Percentiles rank a stretch among this genome's conserved stretches.
Evolutionary conservation across 2,888 invertebrate species (phyloP).

Genomic region (Acanthococcus lagerstroemiae): DNA sequence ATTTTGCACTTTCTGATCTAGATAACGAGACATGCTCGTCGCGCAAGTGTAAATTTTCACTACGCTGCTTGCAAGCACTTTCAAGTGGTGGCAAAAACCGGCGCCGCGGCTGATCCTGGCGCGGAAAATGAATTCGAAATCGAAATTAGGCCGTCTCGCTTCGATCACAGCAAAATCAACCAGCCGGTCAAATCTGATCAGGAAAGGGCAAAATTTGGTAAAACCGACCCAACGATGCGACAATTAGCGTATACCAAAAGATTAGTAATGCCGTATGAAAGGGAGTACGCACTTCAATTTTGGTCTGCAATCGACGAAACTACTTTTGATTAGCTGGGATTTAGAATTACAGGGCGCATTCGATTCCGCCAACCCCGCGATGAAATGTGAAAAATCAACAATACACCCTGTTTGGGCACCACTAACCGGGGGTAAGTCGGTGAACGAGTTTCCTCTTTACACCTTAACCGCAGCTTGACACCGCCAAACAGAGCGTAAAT

Average conservation of each 20-base stretch:
- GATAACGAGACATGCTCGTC: conserved; percentile 18
- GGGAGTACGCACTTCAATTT: too few relatives aligned
- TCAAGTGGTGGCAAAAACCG: not conserved
- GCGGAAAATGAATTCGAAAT: not conserved
- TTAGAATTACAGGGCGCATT: too few relatives aligned
- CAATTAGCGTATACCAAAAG: too few relatives aligned
- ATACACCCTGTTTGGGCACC: not conserved
- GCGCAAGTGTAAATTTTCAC: conserved; percentile 27
- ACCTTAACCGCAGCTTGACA: conserved; percentile 29
- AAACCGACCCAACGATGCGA: too few relatives aligned
- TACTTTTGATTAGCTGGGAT: too few relatives aligned
- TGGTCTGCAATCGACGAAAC: too few relatives aligned
- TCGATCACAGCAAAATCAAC: too few relatives aligned
- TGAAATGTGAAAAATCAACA: not conserved
- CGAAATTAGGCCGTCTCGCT: not conserved
- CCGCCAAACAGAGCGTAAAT: conserved; percentile 25
- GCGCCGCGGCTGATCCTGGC: not conserved
- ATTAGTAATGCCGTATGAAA: too few relatives aligned
- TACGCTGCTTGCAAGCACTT: not conserved
- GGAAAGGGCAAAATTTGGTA: too few relatives aligned
- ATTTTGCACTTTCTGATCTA: conserved; percentile 25
- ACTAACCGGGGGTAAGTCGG: conserved; percentile 1
- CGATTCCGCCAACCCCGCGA: too few relatives aligned
- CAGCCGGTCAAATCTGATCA: too few relatives aligned
- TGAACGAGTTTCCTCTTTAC: conserved; percentile 16